Conservation (phyloP, 2,888 invertebrate genomes). For the Anthophora plumipes region DNA sequence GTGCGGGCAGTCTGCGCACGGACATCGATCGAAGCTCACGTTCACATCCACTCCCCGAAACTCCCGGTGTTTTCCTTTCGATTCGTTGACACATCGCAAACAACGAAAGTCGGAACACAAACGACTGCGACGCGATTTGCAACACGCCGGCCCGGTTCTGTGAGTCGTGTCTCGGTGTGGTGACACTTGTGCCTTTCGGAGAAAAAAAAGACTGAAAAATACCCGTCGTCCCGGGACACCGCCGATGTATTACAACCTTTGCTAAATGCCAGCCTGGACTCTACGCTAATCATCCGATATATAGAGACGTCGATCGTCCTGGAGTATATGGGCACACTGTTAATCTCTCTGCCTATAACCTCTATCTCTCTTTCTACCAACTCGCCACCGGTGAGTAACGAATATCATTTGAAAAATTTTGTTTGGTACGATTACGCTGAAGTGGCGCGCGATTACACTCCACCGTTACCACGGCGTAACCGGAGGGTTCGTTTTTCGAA, state of each 20-base stretch:
- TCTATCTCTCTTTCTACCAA: too few species aligned
- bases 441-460: too few species aligned
- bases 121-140: not conserved
- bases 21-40: slow-evolving; percentile 80
- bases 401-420: not conserved
- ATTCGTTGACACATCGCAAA: slow-evolving; percentile 44
- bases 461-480: not conserved
- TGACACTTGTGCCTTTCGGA: slow-evolving; percentile 68
- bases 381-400: slow-evolving; percentile 39
- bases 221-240: slow-evolving; percentile 2
- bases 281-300: not conserved
- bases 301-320: not conserved
- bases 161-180: slow-evolving; percentile 61
- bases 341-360: slow-evolving; percentile 10
- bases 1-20: slow-evolving; percentile 80
- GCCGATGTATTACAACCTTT: slow-evolving; percentile 9
- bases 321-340: slow-evolving; percentile 30
- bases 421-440: slow-evolving; percentile 2
- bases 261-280: not conserved
- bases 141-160: slow-evolving; percentile 10
- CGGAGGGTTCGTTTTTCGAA: not conserved
- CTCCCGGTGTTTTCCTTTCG: slow-evolving; percentile 67
- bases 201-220: slow-evolving; percentile 49
- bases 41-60: slow-evolving; percentile 67
- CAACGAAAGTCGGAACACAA: slow-evolving; percentile 8